Evolutionary conservation across 2,797 vertebrate species (phyloP).

Genomic region (Streptopelia turtur): DNA sequence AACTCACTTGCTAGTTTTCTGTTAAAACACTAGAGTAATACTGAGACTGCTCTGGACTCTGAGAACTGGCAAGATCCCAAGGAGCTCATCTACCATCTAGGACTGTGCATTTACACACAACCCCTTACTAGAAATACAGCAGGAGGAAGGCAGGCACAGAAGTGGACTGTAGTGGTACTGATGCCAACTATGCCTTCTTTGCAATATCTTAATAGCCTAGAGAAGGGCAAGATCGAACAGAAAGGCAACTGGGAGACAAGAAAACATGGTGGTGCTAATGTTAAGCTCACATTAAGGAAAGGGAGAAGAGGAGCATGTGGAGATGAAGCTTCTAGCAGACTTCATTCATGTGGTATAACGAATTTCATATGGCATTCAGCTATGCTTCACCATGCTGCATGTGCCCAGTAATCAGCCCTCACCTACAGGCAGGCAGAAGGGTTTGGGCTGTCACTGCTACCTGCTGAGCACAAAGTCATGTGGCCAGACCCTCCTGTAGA

Average conservation of each 20-base stretch:
- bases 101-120: neutral
- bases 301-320: neutral
- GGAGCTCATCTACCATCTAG: neutral
- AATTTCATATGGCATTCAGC: neutral
- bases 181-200: neutral
- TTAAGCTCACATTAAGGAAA: neutral
- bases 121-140: neutral
- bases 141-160: neutral
- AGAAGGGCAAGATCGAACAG: neutral
- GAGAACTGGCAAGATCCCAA: neutral
- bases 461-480: neutral
- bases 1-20: slow-evolving; percentile 38
- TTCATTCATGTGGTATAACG: neutral
- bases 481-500: neutral
- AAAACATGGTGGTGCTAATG: neutral
- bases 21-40: neutral
- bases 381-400: neutral
- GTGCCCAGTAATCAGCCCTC: neutral
- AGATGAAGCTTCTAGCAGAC: neutral
- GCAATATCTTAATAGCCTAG: neutral
- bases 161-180: neutral
- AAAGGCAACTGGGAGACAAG: neutral
- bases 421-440: neutral
- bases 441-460: neutral
- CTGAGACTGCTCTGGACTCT: neutral